These are phyloP conservation scores for Congeria kusceri DNA, from an alignment of 2,888 invertebrate genomes.

Conservation along the genomic window DNA sequence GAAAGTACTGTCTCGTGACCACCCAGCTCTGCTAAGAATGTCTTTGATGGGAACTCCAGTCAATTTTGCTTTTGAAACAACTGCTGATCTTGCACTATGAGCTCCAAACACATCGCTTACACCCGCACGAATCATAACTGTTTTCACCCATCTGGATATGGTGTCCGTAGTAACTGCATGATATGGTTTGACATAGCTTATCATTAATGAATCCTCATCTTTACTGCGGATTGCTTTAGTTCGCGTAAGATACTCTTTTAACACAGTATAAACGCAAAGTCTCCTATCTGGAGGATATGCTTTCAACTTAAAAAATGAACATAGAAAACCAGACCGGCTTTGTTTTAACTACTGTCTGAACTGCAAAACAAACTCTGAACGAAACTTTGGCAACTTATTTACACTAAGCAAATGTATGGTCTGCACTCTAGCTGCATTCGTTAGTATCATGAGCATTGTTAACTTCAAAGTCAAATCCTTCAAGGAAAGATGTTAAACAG, in stretches of 20 bases:
- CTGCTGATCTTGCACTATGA: slow-evolving; percentile 25
- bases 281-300: slow-evolving; percentile 42
- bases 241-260: slow-evolving; percentile 22
- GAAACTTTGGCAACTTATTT: slow-evolving; percentile 10
- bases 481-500: background rate
- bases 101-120: no score
- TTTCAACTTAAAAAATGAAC: slow-evolving; percentile 18
- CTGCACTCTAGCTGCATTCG: no score
- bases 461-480: slow-evolving; percentile 39
- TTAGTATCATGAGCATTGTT: no score
- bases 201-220: background rate
- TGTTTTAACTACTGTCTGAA: slow-evolving; percentile 13
- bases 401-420: slow-evolving; percentile 29
- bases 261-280: slow-evolving; percentile 15
- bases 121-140: slow-evolving; percentile 16
- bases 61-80: slow-evolving; percentile 1
- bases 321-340: slow-evolving; percentile 14
- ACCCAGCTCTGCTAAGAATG: slow-evolving; percentile 19
- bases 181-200: slow-evolving; percentile 32
- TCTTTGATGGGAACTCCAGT: slow-evolving; percentile 6
- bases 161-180: slow-evolving; percentile 15
- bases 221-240: slow-evolving; percentile 3
- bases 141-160: slow-evolving; percentile 22
- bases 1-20: slow-evolving; percentile 7
- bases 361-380: slow-evolving; percentile 16